Percentiles rank a stretch among this genome's conserved stretches.
These are phyloP conservation scores for Megaleporinus macrocephalus DNA, from an alignment of 2,113 vertebrate species.

Conservation along the genomic window DNA sequence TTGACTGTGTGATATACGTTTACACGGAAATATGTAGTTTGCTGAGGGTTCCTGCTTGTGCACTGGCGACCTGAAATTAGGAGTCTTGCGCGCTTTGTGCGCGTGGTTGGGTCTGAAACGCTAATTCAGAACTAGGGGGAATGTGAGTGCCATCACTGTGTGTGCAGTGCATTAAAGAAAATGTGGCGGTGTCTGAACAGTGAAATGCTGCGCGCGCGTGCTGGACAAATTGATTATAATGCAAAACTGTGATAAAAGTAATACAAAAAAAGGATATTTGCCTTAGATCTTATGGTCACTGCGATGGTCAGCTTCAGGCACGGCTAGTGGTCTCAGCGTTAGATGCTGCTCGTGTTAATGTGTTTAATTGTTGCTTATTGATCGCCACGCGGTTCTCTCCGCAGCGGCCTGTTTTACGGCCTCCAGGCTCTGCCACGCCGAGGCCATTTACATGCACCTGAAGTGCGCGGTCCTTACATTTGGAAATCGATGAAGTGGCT, in stretches of 20 bases:
- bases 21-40: not conserved
- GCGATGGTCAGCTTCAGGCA: slow-evolving; percentile 76
- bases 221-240: not conserved
- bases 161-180: not conserved
- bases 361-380: slow-evolving; percentile 82
- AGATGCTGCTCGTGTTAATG: slow-evolving; percentile 76
- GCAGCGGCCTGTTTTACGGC: slow-evolving; percentile 69
- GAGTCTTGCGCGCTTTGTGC: not conserved
- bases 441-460: slow-evolving; percentile 74
- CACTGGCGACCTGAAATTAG: not conserved
- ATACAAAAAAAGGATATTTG: too few species aligned
- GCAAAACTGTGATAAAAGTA: too few species aligned
- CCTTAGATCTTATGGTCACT: slow-evolving; percentile 39
- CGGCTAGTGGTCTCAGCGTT: slow-evolving; percentile 60
- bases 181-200: not conserved
- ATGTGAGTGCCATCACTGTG: not conserved
- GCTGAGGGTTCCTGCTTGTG: slow-evolving; percentile 5
- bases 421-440: slow-evolving; percentile 58
- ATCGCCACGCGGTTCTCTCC: slow-evolving; percentile 71
- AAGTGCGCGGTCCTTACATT: slow-evolving; percentile 74
- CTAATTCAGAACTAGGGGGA: slow-evolving; percentile 5
- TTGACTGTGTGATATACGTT: not conserved
- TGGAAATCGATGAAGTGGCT: slow-evolving; percentile 66
- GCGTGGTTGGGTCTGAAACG: not conserved
- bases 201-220: too few species aligned